Evolutionary conservation across 2,888 invertebrate species (phyloP).

Genomic region (Pilophorus perplexus): DNA sequence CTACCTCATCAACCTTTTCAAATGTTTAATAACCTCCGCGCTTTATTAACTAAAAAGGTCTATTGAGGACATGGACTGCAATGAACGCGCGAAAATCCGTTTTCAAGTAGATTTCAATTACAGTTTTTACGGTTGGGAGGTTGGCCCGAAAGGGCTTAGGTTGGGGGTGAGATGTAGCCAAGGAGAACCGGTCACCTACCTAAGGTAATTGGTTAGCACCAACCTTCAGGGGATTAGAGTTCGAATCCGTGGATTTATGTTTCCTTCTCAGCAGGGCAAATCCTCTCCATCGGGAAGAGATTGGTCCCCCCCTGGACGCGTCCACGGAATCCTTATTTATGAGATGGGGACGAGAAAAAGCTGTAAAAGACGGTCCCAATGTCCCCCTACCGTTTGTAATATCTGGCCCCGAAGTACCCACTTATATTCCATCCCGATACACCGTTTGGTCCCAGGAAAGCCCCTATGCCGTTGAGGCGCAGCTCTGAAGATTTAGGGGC

Average conservation of each 20-base stretch:
- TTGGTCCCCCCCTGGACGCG: too few species aligned
- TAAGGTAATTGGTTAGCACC: slow-evolving; percentile 34
- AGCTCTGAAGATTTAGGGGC: too few species aligned
- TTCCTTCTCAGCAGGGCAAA: slow-evolving; percentile 42
- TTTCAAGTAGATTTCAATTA: slow-evolving; percentile 36
- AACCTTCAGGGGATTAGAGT: slow-evolving; percentile 28
- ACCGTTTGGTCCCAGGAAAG: too few species aligned
- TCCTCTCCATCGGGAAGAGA: slow-evolving; percentile 30
- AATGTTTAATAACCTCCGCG: slow-evolving; percentile 34
- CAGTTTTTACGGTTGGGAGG: slow-evolving; percentile 19
- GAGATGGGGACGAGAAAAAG: slow-evolving; percentile 4
- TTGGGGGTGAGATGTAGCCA: slow-evolving; percentile 20
- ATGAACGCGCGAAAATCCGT: too few species aligned
- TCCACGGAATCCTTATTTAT: slow-evolving; percentile 36
- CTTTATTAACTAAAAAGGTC: too few species aligned
- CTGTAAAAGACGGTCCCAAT: slow-evolving; percentile 13
- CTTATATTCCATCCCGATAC: too few species aligned
- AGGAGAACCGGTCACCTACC: slow-evolving; percentile 30
- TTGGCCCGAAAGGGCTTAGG: not conserved
- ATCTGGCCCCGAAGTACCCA: too few species aligned
- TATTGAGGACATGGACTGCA: too few species aligned
- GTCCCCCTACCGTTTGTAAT: slow-evolving; percentile 22
- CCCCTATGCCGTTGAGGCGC: too few species aligned
- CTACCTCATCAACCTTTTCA: slow-evolving; percentile 19
- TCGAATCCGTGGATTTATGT: slow-evolving; percentile 40